A percentile compares a stretch with the other conserved stretches of the same genome.
These are phyloP conservation scores for Cephus sareptanus DNA, from an alignment of 2,888 invertebrate species.

Conservation along the genomic window DNA sequence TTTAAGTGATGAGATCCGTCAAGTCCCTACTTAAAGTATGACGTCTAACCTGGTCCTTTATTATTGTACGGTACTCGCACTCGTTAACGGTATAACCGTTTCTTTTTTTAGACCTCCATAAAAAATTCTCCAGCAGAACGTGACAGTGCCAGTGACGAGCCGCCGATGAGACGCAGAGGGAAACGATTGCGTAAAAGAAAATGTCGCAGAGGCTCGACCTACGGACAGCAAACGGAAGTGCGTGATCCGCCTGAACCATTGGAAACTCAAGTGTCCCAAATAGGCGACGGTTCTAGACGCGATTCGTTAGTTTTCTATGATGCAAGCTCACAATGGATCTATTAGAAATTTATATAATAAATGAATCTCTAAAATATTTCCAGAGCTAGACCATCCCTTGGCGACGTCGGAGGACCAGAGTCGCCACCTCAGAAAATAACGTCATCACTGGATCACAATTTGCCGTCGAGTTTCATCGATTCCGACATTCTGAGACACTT, in stretches of 20 bases:
- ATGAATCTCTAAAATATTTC: constrained; percentile 2
- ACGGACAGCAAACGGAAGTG: constrained; percentile 64
- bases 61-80: too few relatives aligned
- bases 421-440: constrained; percentile 31
- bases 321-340: too few relatives aligned
- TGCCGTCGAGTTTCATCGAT: constrained; percentile 67
- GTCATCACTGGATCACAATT: constrained; percentile 18
- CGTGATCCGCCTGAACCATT: constrained; percentile 70
- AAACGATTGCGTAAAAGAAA: constrained; percentile 57
- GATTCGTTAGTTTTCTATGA: constrained; percentile 43
- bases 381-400: constrained; percentile 27
- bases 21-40: too few relatives aligned
- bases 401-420: constrained; percentile 21
- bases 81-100: background rate
- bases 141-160: constrained; percentile 36
- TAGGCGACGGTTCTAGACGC: constrained; percentile 64
- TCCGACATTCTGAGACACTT: constrained; percentile 74
- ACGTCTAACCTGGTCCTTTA: too few relatives aligned
- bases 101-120: constrained; percentile 22
- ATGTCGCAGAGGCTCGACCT: constrained; percentile 54
- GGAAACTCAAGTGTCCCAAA: constrained; percentile 72
- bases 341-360: too few relatives aligned
- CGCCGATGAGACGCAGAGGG: constrained; percentile 49
- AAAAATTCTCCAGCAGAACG: constrained; percentile 34
- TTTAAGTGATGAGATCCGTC: too few relatives aligned